Evolutionary conservation across 2,797 vertebrate genomes (phyloP).

Genomic region (Rhinophrynus dorsalis): DNA sequence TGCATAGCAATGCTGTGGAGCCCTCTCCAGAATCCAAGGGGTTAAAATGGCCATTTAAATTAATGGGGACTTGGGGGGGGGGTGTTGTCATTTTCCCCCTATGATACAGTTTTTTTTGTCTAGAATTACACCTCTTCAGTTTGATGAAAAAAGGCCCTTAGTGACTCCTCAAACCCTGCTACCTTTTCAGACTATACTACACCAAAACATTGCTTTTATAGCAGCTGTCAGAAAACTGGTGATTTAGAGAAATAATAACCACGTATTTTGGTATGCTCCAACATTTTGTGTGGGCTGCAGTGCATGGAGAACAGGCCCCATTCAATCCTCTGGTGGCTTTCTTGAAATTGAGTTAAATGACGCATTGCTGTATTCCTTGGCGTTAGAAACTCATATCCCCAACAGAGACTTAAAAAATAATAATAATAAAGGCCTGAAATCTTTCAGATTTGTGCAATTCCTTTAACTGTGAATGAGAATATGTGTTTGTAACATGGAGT

Average conservation of each 20-base stretch:
- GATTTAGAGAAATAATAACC: slow-evolving; percentile 24
- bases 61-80: too few species aligned
- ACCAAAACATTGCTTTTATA: slow-evolving; percentile 7
- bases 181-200: too few species aligned
- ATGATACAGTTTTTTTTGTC: too few species aligned
- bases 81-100: too few species aligned
- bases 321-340: slow-evolving; percentile 31
- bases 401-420: slow-evolving; percentile 57
- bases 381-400: slow-evolving; percentile 63
- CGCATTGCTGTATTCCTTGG: slow-evolving; percentile 70
- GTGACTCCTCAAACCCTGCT: too few species aligned
- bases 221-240: slow-evolving; percentile 13
- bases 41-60: too few species aligned
- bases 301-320: slow-evolving; percentile 3
- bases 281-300: slow-evolving; percentile 34
- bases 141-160: too few species aligned
- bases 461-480: slow-evolving; percentile 48
- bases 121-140: too few species aligned
- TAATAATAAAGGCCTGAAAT: slow-evolving; percentile 71
- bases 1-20: too few species aligned
- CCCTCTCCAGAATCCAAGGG: too few species aligned
- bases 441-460: slow-evolving; percentile 62
- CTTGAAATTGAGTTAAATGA: slow-evolving; percentile 62
- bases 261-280: neutral
- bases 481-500: slow-evolving; percentile 43